Base-by-base conservation (phyloP, 30 jellyfish, hydroid and myxozoan species). In the Cassiopea andromeda region DNA sequence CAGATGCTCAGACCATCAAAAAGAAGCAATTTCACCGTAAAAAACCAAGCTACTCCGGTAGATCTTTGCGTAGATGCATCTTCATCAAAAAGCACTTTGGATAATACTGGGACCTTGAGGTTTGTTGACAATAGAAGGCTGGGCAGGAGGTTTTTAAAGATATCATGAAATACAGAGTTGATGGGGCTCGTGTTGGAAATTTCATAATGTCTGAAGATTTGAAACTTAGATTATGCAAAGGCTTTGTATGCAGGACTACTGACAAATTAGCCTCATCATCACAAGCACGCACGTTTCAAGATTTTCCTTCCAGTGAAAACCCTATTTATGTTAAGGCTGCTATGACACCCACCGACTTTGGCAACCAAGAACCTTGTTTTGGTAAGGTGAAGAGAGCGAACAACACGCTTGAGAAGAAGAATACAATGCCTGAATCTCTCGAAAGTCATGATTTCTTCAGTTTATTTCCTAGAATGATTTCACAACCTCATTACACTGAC, bases 171-270 rank as follows among this genome's bases (percentile, higher is more conserved):
- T 70, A 48, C 86, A 45, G 1, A 45, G 64, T 10, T 3, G 64
- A 54, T 54, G 12, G 64, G 12, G 10, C 64, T 58, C 89, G 89
- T 82, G 91, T 67, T 68, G 83, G 91, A 2, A 83, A 71, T 59
- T 83, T 83, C 46, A 78, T 83, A 7, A 48, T 83, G 85, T 19
- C 92, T 7, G 60, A 50, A 1, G 92, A 83, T 13, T 44, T 45
- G 50, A 73, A 72, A 44, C 54, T 18, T 17, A 83, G 59, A 38
- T 27, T 83, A 7, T 83, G 92, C 80, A 83, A 83, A 83, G 92
- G 92, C 1, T 69, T 83, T 59, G 92, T 58, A 1, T 83, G 77
- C 45, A 60, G 92, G 27, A 49, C 47, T 27, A 16, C 44, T 80
- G 60, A 80, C 9, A 48, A 67, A 1, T 10, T 1, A 0, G 9